These are phyloP conservation scores for Lophius americanus DNA, from an alignment of 2,797 vertebrate species.

Conservation along the genomic window DNA sequence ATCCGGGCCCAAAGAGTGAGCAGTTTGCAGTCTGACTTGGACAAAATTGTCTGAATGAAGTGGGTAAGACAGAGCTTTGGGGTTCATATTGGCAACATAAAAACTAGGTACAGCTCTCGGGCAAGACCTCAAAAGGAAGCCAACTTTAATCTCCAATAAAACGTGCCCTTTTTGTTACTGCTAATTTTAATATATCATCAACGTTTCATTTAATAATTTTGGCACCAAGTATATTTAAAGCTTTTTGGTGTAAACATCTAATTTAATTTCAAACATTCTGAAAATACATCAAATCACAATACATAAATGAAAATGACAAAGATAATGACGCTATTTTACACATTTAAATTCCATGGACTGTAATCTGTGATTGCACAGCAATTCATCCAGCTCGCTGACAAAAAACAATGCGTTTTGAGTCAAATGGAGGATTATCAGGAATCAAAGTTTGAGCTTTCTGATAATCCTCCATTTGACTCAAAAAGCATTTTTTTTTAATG, in stretches of 20 bases:
- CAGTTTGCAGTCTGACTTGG: constrained; percentile 42
- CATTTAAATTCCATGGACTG: background rate
- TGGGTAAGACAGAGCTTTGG: constrained; percentile 22
- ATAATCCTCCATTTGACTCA: no score
- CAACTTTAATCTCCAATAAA: background rate
- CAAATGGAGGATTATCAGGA: no score
- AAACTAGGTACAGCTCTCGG: constrained; percentile 56
- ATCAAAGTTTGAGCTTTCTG: no score
- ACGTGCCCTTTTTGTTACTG: background rate
- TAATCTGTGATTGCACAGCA: constrained; percentile 1
- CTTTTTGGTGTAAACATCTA: background rate
- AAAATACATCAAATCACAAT: background rate
- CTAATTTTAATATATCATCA: no score
- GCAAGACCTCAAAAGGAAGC: constrained; percentile 19
- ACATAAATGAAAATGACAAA: background rate
- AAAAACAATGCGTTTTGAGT: no score
- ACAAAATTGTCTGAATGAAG: constrained; percentile 20
- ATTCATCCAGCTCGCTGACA: background rate
- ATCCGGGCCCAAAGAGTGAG: constrained; percentile 15
- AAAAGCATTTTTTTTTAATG: no score
- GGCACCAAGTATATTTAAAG: background rate
- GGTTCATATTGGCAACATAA: constrained; percentile 68
- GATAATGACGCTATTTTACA: background rate
- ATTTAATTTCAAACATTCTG: background rate
- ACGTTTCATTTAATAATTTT: background rate